Evolutionary conservation across 2,113 vertebrate genomes (phyloP), one percentile per base, ranked within the genome.

Genomic region (Steatornis caripensis): DNA sequence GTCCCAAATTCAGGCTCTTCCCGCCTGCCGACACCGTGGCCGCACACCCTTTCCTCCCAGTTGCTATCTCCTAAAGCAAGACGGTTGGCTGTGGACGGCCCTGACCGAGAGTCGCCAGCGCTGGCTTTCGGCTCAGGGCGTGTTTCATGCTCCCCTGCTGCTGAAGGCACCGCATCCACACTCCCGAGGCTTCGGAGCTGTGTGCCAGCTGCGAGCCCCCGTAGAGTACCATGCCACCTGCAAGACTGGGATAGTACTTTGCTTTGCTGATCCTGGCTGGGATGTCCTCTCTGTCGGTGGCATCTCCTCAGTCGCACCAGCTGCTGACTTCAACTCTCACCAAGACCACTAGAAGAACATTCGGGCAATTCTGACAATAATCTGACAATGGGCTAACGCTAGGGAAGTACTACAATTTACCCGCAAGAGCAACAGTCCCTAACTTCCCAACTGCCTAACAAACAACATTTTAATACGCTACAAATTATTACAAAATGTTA

Each of bases 161-260:
- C 57, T 51, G 48, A 83, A 64, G 57, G 53, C 57, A 80, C 53
- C 1, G 0, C 43, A 51, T 51, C 49, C 48, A 2, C 45, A 49
- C n/a, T 66, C 37, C 69, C 10, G 41, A 57, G 41, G 51, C 30
- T 66, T 30, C 0, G 0, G 65, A 6, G 83, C 65, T 46, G 26
- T 0, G 4, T 30, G 71, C 26, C 65, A 72, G 53, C 36, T 0
- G 0, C 3, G 4, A 87, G 49, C 15, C 34, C 21, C 11, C 17
- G 0, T 6, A 0, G 5, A 62, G 61, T 6, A 37, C n/a, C 37
- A n/a, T 0, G 0, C 9, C 77, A 70, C 68, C 83, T n/a, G 66
- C 34, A 80, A 74, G 21, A 77, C 70, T 11, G 70, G 65, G 32
- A 60, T 26, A 75, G 80, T 27, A 21, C 34, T 68, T 62, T 49